These are phyloP conservation scores for Druceiella hillmani DNA, from an alignment of 2,888 invertebrate genomes.

Conservation along the genomic window DNA sequence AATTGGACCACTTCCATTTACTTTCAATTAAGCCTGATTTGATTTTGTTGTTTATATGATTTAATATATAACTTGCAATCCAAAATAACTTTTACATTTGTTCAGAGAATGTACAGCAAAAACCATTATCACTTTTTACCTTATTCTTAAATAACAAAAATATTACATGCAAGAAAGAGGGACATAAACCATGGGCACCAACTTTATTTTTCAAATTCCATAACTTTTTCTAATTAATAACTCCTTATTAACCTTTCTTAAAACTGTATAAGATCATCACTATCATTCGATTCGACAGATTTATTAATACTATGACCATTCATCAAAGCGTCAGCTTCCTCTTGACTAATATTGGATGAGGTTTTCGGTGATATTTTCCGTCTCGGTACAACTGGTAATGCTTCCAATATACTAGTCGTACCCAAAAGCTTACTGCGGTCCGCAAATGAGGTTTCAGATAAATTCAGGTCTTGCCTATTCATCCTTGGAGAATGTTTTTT, in stretches of 20 bases:
- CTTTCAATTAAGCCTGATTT: too few relatives aligned
- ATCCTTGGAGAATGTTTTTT: conserved; percentile 37
- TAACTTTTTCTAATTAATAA: conserved; percentile 8
- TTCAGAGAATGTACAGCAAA: too few relatives aligned
- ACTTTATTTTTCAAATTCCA: conserved; percentile 14
- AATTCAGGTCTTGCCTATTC: conserved; percentile 29
- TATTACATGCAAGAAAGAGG: too few relatives aligned
- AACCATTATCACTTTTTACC: too few relatives aligned
- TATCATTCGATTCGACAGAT: neutral
- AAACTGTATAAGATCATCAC: conserved; percentile 45
- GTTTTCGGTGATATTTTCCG: conserved; percentile 39
- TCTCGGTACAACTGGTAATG: conserved; percentile 33
- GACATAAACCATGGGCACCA: too few relatives aligned
- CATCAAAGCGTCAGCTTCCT: conserved; percentile 1
- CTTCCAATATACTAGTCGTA: conserved; percentile 36
- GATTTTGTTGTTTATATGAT: too few relatives aligned
- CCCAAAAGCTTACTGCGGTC: conserved; percentile 35
- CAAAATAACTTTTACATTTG: too few relatives aligned
- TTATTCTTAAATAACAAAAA: too few relatives aligned
- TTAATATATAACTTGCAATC: too few relatives aligned
- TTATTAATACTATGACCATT: conserved; percentile 1
- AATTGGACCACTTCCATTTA: too few relatives aligned
- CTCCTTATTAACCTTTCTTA: conserved; percentile 23
- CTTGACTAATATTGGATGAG: conserved; percentile 5
- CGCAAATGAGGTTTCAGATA: conserved; percentile 30